phyloP scores from a whole-genome alignment of 1,140 invertebrate species.

The Gonioctena quinquepunctata region DNA sequence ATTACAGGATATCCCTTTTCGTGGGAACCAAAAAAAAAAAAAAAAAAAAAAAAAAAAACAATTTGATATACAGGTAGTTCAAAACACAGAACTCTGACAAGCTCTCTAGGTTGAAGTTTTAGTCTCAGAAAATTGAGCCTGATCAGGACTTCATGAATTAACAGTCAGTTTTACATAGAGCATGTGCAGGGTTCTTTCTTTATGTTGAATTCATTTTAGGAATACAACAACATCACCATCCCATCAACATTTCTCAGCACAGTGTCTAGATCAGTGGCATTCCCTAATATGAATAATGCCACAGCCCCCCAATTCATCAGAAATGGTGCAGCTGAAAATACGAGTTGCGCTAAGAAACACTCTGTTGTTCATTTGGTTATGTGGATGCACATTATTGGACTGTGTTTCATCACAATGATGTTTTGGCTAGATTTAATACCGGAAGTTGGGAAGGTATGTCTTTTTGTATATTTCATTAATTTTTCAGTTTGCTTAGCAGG shows the following conservation, averaged over 20 bases:
- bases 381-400: constrained; percentile 58
- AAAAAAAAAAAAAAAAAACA: no score
- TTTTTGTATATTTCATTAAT: no score
- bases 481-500: no score
- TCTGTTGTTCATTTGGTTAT: constrained; percentile 52
- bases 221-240: constrained; percentile 28
- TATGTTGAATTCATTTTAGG: constrained; percentile 20
- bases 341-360: constrained; percentile 25
- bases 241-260: constrained; percentile 57
- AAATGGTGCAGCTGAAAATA: background rate
- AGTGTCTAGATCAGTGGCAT: constrained; percentile 53
- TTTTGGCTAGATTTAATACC: constrained; percentile 59
- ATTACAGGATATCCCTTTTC: no score
- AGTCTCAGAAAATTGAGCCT: no score
- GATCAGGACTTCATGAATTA: no score
- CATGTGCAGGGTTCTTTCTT: no score
- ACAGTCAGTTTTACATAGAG: no score
- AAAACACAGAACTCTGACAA: no score
- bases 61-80: no score
- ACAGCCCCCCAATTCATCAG: background rate
- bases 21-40: no score
- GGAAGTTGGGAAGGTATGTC: constrained; percentile 58
- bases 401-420: constrained; percentile 54
- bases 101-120: no score
- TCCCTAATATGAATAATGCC: constrained; percentile 12